Evolutionary conservation across 2,797 vertebrate species (phyloP).

Genomic region (Notolabrus celidotus): DNA sequence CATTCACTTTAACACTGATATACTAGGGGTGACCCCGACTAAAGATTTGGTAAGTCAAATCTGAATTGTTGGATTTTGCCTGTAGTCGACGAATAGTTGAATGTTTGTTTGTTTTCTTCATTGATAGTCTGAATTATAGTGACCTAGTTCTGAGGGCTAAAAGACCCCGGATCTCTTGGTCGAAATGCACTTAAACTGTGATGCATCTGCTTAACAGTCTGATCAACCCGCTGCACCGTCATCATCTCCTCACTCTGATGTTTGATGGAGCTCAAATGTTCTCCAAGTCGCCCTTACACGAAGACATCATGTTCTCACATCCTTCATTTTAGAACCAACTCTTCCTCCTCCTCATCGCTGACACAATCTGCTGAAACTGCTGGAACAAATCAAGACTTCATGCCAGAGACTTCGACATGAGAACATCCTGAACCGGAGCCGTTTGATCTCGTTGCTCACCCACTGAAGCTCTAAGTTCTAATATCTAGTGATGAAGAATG

Average conservation of each 20-base stretch:
- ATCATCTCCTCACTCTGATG: not conserved
- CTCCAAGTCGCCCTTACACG: not conserved
- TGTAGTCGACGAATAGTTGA: too few relatives aligned
- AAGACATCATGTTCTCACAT: not conserved
- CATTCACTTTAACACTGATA: too few relatives aligned
- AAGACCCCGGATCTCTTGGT: too few relatives aligned
- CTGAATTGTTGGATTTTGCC: too few relatives aligned
- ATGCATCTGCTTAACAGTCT: constrained; percentile 11
- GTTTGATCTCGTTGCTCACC: constrained; percentile 25
- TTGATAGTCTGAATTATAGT: too few relatives aligned
- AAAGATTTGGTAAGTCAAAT: too few relatives aligned
- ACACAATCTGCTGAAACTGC: constrained; percentile 22
- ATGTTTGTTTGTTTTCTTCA: too few relatives aligned
- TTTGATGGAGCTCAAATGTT: not conserved
- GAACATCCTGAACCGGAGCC: constrained; percentile 14
- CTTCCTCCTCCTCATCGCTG: constrained; percentile 2
- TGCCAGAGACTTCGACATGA: constrained; percentile 21
- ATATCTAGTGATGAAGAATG: constrained; percentile 15
- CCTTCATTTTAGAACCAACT: constrained; percentile 6
- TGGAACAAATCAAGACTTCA: constrained; percentile 17
- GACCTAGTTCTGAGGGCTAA: too few relatives aligned
- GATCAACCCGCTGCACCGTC: constrained; percentile 10
- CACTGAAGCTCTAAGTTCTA: constrained; percentile 5
- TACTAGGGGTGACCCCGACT: too few relatives aligned
- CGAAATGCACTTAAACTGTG: too few relatives aligned